Percentiles rank a stretch among this genome's conserved stretches.
Evolutionary conservation across 1,140 invertebrate species (phyloP).

Genomic region (Lepidotrigona ventralis): DNA sequence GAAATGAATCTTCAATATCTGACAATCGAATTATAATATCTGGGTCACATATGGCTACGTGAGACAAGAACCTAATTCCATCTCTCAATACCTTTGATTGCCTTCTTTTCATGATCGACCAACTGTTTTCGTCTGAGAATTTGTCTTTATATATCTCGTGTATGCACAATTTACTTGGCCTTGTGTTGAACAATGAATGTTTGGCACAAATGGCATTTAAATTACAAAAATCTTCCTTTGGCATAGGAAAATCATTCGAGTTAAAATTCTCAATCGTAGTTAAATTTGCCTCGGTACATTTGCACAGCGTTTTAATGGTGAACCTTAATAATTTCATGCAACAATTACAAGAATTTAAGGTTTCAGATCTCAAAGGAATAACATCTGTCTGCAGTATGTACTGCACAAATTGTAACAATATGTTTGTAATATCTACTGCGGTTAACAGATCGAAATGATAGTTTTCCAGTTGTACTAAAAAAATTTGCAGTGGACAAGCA

Average conservation of each 20-base stretch:
- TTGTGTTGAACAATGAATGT: background rate
- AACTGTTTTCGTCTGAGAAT: slow-evolving; percentile 58
- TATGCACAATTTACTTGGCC: slow-evolving; percentile 16
- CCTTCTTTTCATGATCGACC: slow-evolving; percentile 58
- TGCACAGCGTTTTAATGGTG: slow-evolving; percentile 68
- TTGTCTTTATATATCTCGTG: slow-evolving; percentile 34
- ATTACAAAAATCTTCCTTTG: slow-evolving; percentile 1
- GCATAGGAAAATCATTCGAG: background rate
- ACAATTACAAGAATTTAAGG: slow-evolving; percentile 66
- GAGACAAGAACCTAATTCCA: slow-evolving; percentile 73
- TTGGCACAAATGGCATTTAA: slow-evolving; percentile 47
- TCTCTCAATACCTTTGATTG: slow-evolving; percentile 68
- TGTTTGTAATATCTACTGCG: slow-evolving; percentile 66
- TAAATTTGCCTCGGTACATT: slow-evolving; percentile 66
- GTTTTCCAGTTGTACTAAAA: slow-evolving; percentile 70
- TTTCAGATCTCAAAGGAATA: slow-evolving; percentile 61
- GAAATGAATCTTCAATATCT: slow-evolving; percentile 71
- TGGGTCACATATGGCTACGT: slow-evolving; percentile 70
- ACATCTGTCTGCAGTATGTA: slow-evolving; percentile 60
- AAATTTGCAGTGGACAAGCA: slow-evolving; percentile 73
- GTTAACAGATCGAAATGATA: slow-evolving; percentile 70
- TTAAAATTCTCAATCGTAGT: slow-evolving; percentile 18
- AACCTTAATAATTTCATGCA: slow-evolving; percentile 69
- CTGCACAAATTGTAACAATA: slow-evolving; percentile 68
- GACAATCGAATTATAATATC: slow-evolving; percentile 68